Base-by-base conservation (phyloP, 2,888 invertebrate genomes). In the Plagodis pulveraria region DNA sequence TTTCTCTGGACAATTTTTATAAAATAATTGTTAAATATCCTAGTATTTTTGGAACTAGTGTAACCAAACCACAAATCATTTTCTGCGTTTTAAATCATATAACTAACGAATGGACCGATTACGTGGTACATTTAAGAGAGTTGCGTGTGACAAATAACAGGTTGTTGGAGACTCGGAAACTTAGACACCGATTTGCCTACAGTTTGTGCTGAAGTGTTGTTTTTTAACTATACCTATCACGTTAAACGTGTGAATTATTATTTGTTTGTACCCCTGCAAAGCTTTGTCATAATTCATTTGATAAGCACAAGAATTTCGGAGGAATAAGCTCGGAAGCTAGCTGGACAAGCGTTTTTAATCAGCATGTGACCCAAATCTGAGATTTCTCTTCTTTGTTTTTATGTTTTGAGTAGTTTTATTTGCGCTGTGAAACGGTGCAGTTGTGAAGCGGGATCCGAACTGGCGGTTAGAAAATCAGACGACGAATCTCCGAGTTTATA, bases 301-400 rank as follows among this genome's bases (percentile, higher is more conserved):
- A 64, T 55, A 63, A 63, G 64, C 65, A 53, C 63, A 62, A 69
- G 65, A 53, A 61, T 68, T 70, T 65, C 66, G 56, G 55, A 50
- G 50, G 55, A 55, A 58, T 66, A 66, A 65, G 71, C 66, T 69
- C 68, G 60, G 66, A 70, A 74, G 71, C 73, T 72, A 83, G 79
- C 81, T 82, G 81, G 70, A 81, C 76, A 77, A 75, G 74, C 82
- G 74, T 80, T 83, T 83, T 84, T 83, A 84, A 89, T 89, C 91
- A 89, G 89, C 91, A 90, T 91, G 91, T 92, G 91, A 92, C 91
- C 91, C 91, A 91, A 89, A 91, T 92, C 85, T 77, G 79, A 85
- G 88, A 90, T 91, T 91, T 91, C 91, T 91, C 91, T 87, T 91
- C 86, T 83, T 84, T 86, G 86, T 87, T 81, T 81, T 80, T 75